Conservation (phyloP, 2,113 vertebrate genomes). For the Trochalopteron elliotii region DNA sequence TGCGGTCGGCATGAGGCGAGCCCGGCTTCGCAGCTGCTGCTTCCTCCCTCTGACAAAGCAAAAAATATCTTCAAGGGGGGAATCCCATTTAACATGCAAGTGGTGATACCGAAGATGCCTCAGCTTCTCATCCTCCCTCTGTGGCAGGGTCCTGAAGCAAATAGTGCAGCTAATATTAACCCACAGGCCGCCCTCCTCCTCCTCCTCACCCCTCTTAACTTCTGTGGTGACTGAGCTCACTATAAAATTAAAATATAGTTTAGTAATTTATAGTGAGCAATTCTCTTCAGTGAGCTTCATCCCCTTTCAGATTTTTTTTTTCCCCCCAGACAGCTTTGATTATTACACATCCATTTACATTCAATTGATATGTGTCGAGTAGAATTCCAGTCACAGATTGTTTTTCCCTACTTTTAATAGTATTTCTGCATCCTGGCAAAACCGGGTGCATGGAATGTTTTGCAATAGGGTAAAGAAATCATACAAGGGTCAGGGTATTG, state of each 20-base stretch:
- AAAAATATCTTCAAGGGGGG: conserved; percentile 72
- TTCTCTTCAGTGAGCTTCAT: background rate
- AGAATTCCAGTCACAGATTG: background rate
- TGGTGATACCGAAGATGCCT: conserved; percentile 26
- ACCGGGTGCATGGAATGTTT: background rate
- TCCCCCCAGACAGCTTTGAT: background rate
- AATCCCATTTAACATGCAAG: conserved; percentile 67
- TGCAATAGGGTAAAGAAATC: background rate
- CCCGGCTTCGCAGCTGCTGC: conserved; percentile 54
- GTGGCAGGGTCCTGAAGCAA: conserved; percentile 41
- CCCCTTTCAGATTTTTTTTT: background rate
- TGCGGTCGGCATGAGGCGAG: conserved; percentile 55
- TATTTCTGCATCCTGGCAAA: background rate
- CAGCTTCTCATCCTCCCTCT: conserved; percentile 31
- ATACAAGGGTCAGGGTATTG: background rate
- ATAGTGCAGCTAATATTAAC: conserved; percentile 12
- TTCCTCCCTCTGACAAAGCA: conserved; percentile 68
- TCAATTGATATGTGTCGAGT: background rate
- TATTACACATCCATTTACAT: background rate
- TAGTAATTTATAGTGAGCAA: background rate
- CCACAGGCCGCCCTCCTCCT: background rate
- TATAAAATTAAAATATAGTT: background rate
- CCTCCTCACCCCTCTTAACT: background rate
- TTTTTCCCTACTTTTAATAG: background rate
- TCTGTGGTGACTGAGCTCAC: background rate